Conservation (phyloP, 2,888 invertebrate species). For the Sisyra terminalis region DNA sequence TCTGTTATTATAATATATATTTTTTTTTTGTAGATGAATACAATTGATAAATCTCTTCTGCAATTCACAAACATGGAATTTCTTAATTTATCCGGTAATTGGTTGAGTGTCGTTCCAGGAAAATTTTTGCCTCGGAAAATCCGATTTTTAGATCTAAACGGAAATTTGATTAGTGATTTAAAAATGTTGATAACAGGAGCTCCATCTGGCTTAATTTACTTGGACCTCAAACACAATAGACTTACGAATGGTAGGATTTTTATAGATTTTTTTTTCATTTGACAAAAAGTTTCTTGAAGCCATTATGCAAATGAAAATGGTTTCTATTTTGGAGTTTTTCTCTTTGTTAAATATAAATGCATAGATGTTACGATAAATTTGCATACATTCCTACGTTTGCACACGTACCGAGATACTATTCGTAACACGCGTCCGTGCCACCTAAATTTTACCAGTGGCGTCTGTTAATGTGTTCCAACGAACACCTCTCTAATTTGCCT, state of each 20-base stretch:
- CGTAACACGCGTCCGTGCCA: no score
- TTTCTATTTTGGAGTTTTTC: neutral
- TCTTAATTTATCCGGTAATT: slow-evolving; percentile 31
- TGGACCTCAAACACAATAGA: slow-evolving; percentile 35
- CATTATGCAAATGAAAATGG: neutral
- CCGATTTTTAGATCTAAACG: slow-evolving; percentile 30
- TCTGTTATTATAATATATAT: no score
- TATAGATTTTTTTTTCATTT: neutral
- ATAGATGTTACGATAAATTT: neutral
- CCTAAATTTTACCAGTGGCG: no score
- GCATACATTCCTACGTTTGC: neutral
- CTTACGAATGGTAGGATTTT: slow-evolving; percentile 20
- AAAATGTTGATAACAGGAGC: slow-evolving; percentile 21
- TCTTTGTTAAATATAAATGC: neutral
- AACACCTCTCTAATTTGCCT: slow-evolving; percentile 24
- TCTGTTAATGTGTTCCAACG: no score
- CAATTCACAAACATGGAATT: slow-evolving; percentile 27
- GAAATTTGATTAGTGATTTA: slow-evolving; percentile 28
- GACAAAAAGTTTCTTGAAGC: neutral
- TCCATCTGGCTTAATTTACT: slow-evolving; percentile 28
- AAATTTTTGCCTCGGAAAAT: slow-evolving; percentile 26
- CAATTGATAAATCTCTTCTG: slow-evolving; percentile 25
- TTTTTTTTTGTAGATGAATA: slow-evolving; percentile 29
- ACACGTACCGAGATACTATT: neutral
- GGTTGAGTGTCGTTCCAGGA: slow-evolving; percentile 22